These are phyloP conservation scores for Trichomalopsis sarcophagae DNA, from an alignment of 1,140 invertebrate species.

Conservation along the genomic window DNA sequence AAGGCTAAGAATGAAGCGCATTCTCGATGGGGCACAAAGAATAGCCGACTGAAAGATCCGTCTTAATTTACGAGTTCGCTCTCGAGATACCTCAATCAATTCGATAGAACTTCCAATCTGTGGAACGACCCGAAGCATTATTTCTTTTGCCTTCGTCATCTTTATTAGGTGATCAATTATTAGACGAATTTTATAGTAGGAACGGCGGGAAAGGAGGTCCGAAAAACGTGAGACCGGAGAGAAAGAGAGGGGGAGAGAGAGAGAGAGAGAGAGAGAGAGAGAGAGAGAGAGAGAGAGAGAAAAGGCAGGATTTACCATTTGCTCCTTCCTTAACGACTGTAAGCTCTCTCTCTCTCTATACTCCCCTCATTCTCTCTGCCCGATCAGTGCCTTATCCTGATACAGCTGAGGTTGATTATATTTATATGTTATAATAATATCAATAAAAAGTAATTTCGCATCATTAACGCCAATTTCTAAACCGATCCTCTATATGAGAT, in stretches of 20 bases:
- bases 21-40: neutral
- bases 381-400: too few species aligned
- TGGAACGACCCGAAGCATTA: neutral
- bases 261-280: constrained; percentile 11
- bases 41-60: neutral
- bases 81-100: constrained; percentile 18
- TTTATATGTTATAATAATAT: too few species aligned
- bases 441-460: too few species aligned
- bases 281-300: constrained; percentile 27
- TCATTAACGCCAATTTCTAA: too few species aligned
- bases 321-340: constrained; percentile 46
- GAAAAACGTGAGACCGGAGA: constrained; percentile 10
- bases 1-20: neutral
- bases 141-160: neutral
- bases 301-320: constrained; percentile 42
- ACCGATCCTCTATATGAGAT: too few species aligned
- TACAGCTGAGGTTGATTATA: too few species aligned
- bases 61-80: constrained; percentile 40
- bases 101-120: constrained; percentile 25
- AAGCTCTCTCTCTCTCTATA: constrained; percentile 27
- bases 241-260: constrained; percentile 33
- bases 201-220: constrained; percentile 5
- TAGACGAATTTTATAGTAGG: constrained; percentile 21
- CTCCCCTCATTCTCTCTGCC: too few species aligned
- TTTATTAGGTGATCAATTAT: constrained; percentile 46